Percentiles rank a stretch among this genome's conserved stretches.
phyloP scores from a whole-genome alignment of 2,113 vertebrate species.

The Glaucidium brasilianum region DNA sequence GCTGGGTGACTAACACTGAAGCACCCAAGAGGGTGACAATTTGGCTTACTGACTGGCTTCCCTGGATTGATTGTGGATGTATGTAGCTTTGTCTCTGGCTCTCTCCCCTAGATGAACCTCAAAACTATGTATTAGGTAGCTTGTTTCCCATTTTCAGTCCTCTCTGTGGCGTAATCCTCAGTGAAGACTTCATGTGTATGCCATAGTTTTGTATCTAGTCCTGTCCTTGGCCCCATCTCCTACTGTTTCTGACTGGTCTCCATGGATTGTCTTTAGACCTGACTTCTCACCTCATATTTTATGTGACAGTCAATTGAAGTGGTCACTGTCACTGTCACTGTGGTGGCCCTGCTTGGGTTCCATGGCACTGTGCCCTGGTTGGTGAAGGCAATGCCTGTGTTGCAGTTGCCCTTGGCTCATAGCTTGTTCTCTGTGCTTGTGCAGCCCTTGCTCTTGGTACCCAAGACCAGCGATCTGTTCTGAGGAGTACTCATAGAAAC shows the following conservation, averaged over 20 bases:
- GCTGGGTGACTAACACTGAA: neutral
- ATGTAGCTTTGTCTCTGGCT: neutral
- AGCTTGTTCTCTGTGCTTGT: neutral
- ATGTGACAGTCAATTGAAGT: neutral
- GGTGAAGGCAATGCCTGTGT: neutral
- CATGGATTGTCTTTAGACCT: neutral
- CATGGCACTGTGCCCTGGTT: neutral
- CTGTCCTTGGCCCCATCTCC: neutral
- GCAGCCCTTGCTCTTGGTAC: neutral
- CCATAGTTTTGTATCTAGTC: neutral
- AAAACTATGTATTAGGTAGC: neutral
- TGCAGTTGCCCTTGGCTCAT: neutral
- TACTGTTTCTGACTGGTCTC: neutral
- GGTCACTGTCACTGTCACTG: neutral
- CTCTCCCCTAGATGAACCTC: neutral
- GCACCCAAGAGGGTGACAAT: neutral
- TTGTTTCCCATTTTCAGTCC: neutral
- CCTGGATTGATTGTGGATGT: neutral
- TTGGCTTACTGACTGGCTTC: neutral
- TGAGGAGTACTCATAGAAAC: neutral
- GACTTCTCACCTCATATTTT: neutral
- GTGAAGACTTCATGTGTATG: no score
- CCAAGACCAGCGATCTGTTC: neutral
- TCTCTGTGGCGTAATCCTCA: neutral
- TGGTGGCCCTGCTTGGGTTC: neutral